These are phyloP conservation scores for Threskiornis aethiopicus DNA, from an alignment of 2,797 vertebrate species.

Conservation along the genomic window DNA sequence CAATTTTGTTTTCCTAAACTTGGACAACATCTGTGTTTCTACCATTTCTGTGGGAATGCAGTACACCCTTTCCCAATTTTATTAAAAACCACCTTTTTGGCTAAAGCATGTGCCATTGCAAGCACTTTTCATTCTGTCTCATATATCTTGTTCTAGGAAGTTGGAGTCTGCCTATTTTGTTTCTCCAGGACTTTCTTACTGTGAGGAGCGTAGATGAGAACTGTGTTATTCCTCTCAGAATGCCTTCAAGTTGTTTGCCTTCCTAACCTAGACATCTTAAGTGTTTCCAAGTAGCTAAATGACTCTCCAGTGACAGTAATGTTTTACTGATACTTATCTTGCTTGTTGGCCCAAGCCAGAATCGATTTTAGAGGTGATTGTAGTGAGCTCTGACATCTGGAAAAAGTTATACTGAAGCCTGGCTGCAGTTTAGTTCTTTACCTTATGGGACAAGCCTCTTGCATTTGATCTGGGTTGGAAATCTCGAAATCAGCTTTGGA, in stretches of 20 bases:
- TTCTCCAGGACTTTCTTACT: neutral
- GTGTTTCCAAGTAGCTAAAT: slow-evolving; percentile 19
- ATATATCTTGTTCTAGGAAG: slow-evolving; percentile 62
- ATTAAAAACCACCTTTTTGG: slow-evolving; percentile 67
- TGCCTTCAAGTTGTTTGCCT: neutral
- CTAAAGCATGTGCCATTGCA: neutral
- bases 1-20: slow-evolving; percentile 63
- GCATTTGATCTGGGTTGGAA: slow-evolving; percentile 5
- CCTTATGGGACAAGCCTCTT: slow-evolving; percentile 38
- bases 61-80: slow-evolving; percentile 52
- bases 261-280: slow-evolving; percentile 17
- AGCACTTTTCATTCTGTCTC: slow-evolving; percentile 26
- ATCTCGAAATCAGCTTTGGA: neutral
- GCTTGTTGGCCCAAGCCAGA: slow-evolving; percentile 12
- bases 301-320: neutral
- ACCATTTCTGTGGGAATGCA: slow-evolving; percentile 64
- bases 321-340: neutral
- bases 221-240: neutral
- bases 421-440: slow-evolving; percentile 5
- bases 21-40: slow-evolving; percentile 65
- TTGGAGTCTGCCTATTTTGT: neutral
- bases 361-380: neutral
- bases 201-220: neutral
- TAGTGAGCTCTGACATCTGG: slow-evolving; percentile 11
- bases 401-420: neutral